phyloP scores from a whole-genome alignment of 2,888 invertebrate species.

The Calliopum simillimum region DNA sequence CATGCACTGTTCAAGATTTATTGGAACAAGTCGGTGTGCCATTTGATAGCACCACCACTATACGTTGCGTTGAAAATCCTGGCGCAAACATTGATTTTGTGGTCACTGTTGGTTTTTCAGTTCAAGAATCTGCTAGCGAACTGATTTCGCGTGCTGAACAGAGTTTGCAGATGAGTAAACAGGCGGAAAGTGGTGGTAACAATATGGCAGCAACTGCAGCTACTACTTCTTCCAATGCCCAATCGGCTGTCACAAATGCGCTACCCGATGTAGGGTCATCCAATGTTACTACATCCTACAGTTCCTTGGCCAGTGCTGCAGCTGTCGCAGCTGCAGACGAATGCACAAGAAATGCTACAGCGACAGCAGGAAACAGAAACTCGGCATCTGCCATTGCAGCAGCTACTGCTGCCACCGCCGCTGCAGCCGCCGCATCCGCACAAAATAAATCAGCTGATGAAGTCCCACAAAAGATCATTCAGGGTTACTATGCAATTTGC shows the following conservation, averaged over 20 bases:
- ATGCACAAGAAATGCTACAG: background rate
- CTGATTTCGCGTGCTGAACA: constrained; percentile 66
- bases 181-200: constrained; percentile 54
- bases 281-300: constrained; percentile 15
- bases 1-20: constrained; percentile 84
- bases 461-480: constrained; percentile 72
- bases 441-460: constrained; percentile 65
- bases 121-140: constrained; percentile 65
- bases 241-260: constrained; percentile 37
- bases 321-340: constrained; percentile 49
- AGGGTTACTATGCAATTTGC: constrained; percentile 83
- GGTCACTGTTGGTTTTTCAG: constrained; percentile 75
- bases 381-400: constrained; percentile 53
- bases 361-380: constrained; percentile 1
- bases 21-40: constrained; percentile 81
- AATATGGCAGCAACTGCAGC: constrained; percentile 43
- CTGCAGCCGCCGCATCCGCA: constrained; percentile 35
- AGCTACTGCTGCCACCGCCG: constrained; percentile 13
- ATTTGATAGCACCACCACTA: constrained; percentile 77
- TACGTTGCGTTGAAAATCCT: constrained; percentile 80
- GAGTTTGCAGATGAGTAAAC: constrained; percentile 62
- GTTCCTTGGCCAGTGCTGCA: constrained; percentile 14
- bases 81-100: constrained; percentile 83
- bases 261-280: constrained; percentile 49
- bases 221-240: constrained; percentile 15